Base-by-base conservation (phyloP, 1,140 invertebrate genomes). In the Polypedilum vanderplanki region DNA sequence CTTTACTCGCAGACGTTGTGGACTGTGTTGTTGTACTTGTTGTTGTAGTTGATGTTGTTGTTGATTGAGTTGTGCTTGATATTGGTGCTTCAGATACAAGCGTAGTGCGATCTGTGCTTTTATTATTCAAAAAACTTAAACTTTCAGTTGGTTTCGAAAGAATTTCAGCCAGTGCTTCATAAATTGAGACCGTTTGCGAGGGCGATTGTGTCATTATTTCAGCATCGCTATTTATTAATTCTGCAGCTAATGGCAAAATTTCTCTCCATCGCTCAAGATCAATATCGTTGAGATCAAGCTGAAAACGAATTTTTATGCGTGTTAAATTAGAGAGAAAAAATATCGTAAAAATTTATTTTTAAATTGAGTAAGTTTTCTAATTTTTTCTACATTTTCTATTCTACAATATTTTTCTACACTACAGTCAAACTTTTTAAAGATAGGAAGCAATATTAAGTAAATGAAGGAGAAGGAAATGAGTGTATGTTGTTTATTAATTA, bases 161-260 rank as follows among this genome's bases (percentile, higher is more conserved):
- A 78, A 86, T 85, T 77, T 86, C 84, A 80, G 85, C 84, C 80
- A 86, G 79, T 79, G 84, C 85, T 81, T 85, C 85, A 80, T 85
- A 86, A 78, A 86, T 86, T 76, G 85, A 86, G 77, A 86, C 83
- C 76, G 85, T 86, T 78, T 85, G 84, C 78, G 84, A 85, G 74
- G 83, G 84, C 77, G 84, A 85, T 10, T 74, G 74, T 20, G 20
- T n/a, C 12, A 46, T 33, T 7, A 74, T 40, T 22, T 57, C 74
- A 57, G 10, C 41, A 22, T 74, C 74, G 73, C 77, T 75, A 15
- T 73, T 22, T 41, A 74, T 75, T 70, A 76, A 65, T 41, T 46
- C 75, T n/a, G 40, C 75, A 17, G 40, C 46, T 7, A 75, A 40
- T 9, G 76, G 76, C 12, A 65, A 41, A 74, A 76, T 24, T 22